A percentile compares a stretch with the other conserved stretches of the same genome.
These are phyloP conservation scores for Oxygymnocypris stewartii DNA, from an alignment of 2,113 vertebrate genomes.

Conservation along the genomic window DNA sequence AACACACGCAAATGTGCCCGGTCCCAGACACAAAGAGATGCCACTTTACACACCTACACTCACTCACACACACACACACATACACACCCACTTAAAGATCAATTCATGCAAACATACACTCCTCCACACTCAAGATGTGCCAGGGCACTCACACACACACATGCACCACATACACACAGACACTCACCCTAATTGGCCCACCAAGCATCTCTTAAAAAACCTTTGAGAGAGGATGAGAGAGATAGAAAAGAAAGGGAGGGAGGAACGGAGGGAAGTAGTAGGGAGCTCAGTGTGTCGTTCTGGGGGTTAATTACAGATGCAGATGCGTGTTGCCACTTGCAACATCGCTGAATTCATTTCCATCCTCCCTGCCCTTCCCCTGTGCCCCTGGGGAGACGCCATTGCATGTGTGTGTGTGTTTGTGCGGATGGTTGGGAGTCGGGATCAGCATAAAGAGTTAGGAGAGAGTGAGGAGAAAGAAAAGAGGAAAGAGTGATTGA, in stretches of 20 bases:
- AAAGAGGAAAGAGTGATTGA: constrained; percentile 33
- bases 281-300: constrained; percentile 72
- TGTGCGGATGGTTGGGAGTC: constrained; percentile 36
- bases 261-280: constrained; percentile 42
- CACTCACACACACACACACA: constrained; percentile 8
- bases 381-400: constrained; percentile 74
- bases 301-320: constrained; percentile 81
- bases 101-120: constrained; percentile 57
- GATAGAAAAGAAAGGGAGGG: constrained; percentile 64
- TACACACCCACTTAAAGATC: constrained; percentile 67
- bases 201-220: constrained; percentile 79
- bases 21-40: constrained; percentile 78
- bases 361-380: constrained; percentile 78
- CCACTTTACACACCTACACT: constrained; percentile 65
- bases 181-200: constrained; percentile 81
- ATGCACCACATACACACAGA: constrained; percentile 49
- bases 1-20: constrained; percentile 70
- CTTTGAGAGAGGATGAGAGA: constrained; percentile 74
- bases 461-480: constrained; percentile 62
- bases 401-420: constrained; percentile 28
- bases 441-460: constrained; percentile 76
- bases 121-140: constrained; percentile 50
- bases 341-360: constrained; percentile 84
- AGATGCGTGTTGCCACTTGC: constrained; percentile 81
- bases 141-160: constrained; percentile 40